phyloP scores from a whole-genome alignment of 2,797 vertebrate species.

The Schizopygopsis malacanthus region DNA sequence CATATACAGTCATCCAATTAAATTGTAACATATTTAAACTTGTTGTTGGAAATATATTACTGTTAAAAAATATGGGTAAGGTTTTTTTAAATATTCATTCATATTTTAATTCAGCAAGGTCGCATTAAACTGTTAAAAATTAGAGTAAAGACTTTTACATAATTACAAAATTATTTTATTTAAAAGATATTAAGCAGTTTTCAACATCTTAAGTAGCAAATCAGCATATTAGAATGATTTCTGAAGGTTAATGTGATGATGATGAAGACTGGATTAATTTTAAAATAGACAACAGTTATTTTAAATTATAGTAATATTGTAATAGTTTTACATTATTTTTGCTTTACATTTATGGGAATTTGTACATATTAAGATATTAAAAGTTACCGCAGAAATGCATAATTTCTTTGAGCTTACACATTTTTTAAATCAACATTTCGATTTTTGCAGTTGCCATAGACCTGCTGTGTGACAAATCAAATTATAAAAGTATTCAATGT shows the following conservation, averaged over 20 bases:
- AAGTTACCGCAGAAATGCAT: not conserved
- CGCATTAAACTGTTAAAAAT: not conserved
- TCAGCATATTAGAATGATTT: not conserved
- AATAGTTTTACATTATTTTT: not conserved
- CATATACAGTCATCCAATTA: not conserved
- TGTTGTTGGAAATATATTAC: not conserved
- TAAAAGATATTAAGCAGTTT: not conserved
- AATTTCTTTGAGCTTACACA: not conserved
- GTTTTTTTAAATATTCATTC: not conserved
- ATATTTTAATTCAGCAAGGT: not conserved
- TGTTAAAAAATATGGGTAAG: not conserved
- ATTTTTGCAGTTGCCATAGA: not conserved
- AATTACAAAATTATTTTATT: too few species aligned
- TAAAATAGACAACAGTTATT: not conserved
- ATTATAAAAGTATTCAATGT: not conserved
- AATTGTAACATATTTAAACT: not conserved
- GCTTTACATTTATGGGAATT: not conserved
- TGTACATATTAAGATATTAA: not conserved
- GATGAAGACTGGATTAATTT: not conserved
- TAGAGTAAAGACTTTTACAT: not conserved
- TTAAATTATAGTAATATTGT: not conserved
- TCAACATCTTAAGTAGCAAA: not conserved
- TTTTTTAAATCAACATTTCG: not conserved
- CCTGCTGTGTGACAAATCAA: not conserved
- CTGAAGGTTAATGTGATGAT: not conserved